These are phyloP conservation scores for Chalcis sispes DNA, from an alignment of 2,888 invertebrate genomes.

Conservation along the genomic window DNA sequence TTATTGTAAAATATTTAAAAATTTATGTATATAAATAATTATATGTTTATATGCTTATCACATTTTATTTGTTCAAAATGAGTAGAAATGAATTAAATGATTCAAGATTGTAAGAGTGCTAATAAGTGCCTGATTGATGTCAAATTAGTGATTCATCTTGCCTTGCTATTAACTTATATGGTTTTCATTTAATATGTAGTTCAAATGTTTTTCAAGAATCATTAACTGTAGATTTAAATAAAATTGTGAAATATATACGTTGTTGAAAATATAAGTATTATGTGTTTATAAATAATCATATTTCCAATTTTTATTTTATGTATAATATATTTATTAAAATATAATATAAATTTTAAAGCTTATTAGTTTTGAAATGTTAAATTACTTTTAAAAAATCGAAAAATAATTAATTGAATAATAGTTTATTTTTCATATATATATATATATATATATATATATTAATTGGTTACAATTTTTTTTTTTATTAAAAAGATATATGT, in stretches of 20 bases:
- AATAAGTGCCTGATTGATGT: slow-evolving; percentile 66
- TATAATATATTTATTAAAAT: too few species aligned
- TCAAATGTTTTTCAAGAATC: slow-evolving; percentile 6
- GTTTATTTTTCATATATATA: too few species aligned
- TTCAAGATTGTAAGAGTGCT: slow-evolving; percentile 44
- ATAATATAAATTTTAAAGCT: too few species aligned
- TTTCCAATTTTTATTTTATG: too few species aligned
- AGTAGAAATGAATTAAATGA: slow-evolving; percentile 19
- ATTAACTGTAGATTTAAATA: background rate
- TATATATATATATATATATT: too few species aligned
- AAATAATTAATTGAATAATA: too few species aligned
- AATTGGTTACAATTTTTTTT: too few species aligned
- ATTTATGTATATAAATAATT: slow-evolving; percentile 62
- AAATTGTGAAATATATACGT: background rate
- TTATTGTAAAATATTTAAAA: slow-evolving; percentile 64
- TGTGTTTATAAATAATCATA: too few species aligned
- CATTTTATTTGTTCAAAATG: slow-evolving; percentile 64
- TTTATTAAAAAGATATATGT: too few species aligned
- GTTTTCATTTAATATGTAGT: slow-evolving; percentile 30
- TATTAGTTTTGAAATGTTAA: too few species aligned
- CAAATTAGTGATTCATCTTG: slow-evolving; percentile 28
- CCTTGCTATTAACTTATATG: slow-evolving; percentile 6
- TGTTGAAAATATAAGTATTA: too few species aligned
- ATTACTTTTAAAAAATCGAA: too few species aligned
- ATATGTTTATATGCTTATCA: slow-evolving; percentile 67